These are phyloP conservation scores for Chlorocebus sabaeus DNA, from an alignment of 2,113 vertebrate genomes.

Conservation along the genomic window DNA sequence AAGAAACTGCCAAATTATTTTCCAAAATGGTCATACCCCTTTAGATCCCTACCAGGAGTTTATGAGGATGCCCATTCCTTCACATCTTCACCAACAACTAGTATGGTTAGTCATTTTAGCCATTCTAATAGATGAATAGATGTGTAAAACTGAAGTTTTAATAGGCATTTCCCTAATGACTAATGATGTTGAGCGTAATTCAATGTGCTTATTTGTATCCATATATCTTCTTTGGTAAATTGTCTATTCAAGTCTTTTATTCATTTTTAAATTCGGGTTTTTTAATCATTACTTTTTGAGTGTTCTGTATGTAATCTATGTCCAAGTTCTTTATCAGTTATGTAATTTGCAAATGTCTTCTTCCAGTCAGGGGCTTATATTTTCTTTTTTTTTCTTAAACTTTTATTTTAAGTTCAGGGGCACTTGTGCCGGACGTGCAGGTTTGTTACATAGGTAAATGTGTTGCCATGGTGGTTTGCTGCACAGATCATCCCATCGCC, in stretches of 20 bases:
- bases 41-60: not conserved
- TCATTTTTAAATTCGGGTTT: not conserved
- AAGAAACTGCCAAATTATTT: not conserved
- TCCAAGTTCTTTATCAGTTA: not conserved
- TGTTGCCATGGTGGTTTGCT: too few species aligned
- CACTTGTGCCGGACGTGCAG: too few species aligned
- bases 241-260: not conserved
- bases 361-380: not conserved
- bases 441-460: too few species aligned
- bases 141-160: not conserved
- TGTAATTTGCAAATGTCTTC: not conserved
- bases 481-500: too few species aligned
- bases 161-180: not conserved
- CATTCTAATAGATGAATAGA: not conserved
- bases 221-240: not conserved
- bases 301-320: not conserved
- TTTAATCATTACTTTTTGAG: not conserved
- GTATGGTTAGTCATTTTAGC: not conserved
- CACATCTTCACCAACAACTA: not conserved
- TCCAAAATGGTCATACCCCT: not conserved
- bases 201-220: not conserved
- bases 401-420: too few species aligned
- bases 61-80: not conserved
- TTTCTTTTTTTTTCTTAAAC: not conserved
- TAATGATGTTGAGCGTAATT: not conserved